Base-by-base conservation (phyloP, 1,140 invertebrate species). In the Pseudomyrmex cubaensis region DNA sequence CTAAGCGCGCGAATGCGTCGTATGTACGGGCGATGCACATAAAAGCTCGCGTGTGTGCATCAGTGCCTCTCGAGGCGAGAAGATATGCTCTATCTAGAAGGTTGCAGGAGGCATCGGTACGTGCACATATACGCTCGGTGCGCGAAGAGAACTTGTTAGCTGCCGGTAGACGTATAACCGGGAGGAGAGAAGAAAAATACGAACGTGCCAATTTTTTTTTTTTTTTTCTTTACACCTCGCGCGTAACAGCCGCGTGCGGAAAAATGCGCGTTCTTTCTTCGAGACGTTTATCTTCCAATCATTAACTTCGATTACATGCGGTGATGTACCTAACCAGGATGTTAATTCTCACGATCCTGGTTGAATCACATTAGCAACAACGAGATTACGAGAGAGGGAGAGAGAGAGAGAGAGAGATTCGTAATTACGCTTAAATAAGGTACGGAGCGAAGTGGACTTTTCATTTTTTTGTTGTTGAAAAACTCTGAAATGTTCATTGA, bases 41-140 rank as follows among this genome's bases (percentile, higher is more conserved):
- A 76, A 70, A 48, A 72, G 44, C 20, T 61, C 20, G 54, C 76
- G 75, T 80, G 64, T 74, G 48, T n/a, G 35, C 78, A 25, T 17
- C 10, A n/a, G n/a, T 20, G 59, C 50, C 15, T 59, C 52, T 84
- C 64, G 56, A 70, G 50, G 76, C 48, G 77, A 82, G 50, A 48
- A 82, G 76, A 84, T 69, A 54, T 61, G 48, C 77, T 70, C 44
- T 59, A 59, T n/a, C 52, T 63, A 20, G 76, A 72, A 82, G 76
- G 67, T 44, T 62, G 2, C 48, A 56, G n/a, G 1, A 67, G 25
- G 9, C 17, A 20, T n/a, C 48, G 48, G 35, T 35, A 35, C 35
- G 4, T 35, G 35, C 35, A 2, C 12, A n/a, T 52, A 25, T 46
- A 13, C 17, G 63, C 4, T 48, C 20, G 48, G 12, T 44, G 75